Evolutionary conservation across 2,797 vertebrate genomes (phyloP).

Genomic region (Podargus strigoides): DNA sequence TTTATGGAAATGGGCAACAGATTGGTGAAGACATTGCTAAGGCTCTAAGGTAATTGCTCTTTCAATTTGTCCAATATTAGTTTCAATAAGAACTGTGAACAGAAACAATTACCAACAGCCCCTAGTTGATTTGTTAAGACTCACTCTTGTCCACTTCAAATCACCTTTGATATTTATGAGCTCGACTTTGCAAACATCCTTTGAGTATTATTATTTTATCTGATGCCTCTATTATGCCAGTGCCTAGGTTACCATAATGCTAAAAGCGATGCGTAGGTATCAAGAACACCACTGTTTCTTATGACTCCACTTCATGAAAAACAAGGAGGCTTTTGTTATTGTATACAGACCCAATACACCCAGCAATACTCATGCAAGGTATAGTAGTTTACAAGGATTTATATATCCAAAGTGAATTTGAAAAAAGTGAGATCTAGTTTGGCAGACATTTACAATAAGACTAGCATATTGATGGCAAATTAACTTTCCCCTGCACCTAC

Average conservation of each 20-base stretch:
- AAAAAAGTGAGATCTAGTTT: not conserved
- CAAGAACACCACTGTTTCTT: not conserved
- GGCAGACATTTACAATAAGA: not conserved
- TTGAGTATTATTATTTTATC: conserved; percentile 61
- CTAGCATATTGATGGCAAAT: not conserved
- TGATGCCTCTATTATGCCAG: conserved; percentile 19
- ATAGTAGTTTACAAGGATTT: not conserved
- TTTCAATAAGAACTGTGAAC: conserved; percentile 71
- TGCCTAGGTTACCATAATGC: not conserved
- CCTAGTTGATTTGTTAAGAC: conserved; percentile 68
- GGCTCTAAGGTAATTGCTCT: conserved; percentile 71
- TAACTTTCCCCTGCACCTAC: not conserved
- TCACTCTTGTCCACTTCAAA: conserved; percentile 65
- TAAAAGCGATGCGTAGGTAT: not conserved
- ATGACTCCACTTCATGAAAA: not conserved
- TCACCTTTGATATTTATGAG: conserved; percentile 64
- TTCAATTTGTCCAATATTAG: conserved; percentile 74
- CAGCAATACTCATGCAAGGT: not conserved
- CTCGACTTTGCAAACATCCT: conserved; percentile 51
- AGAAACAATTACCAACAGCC: conserved; percentile 67
- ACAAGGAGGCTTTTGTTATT: not conserved
- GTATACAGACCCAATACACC: not conserved
- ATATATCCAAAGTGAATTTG: not conserved
- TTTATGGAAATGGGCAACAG: conserved; percentile 67
- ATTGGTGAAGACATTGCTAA: conserved; percentile 66